Percentiles rank a stretch among this genome's conserved stretches.
Evolutionary conservation across 2,888 invertebrate genomes (phyloP).

Genomic region (Xiphydria camelus): DNA sequence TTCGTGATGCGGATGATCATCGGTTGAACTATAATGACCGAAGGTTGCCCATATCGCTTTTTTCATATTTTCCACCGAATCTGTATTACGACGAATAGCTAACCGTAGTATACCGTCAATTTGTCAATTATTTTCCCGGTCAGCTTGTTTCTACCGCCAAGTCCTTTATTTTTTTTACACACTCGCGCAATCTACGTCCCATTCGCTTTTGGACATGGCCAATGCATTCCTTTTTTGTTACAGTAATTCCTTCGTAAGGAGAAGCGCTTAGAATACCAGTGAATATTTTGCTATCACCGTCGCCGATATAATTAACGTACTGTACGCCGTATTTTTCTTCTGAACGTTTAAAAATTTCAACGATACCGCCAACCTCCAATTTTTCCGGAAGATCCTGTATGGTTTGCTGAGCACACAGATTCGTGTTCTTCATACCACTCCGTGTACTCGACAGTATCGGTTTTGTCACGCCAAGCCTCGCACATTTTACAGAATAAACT

Average conservation of each 20-base stretch:
- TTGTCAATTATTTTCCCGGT: background rate
- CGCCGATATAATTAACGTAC: background rate
- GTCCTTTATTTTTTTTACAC: slow-evolving; percentile 3
- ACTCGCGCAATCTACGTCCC: background rate
- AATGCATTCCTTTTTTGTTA: background rate
- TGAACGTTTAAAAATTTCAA: too few relatives aligned
- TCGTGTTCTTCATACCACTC: slow-evolving; percentile 15
- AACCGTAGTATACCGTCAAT: slow-evolving; percentile 5
- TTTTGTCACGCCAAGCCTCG: slow-evolving; percentile 5
- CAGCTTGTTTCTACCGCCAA: background rate
- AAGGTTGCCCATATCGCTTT: slow-evolving; percentile 2
- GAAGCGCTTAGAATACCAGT: background rate
- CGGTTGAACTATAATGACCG: background rate
- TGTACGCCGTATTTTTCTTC: background rate
- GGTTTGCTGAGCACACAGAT: slow-evolving; percentile 15
- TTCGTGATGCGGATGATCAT: background rate
- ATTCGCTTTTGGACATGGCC: slow-evolving; percentile 5
- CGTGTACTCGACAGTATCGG: slow-evolving; percentile 11
- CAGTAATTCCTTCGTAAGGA: background rate
- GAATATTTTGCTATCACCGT: background rate
- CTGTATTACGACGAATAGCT: background rate
- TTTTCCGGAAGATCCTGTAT: slow-evolving; percentile 11
- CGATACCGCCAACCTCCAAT: slow-evolving; percentile 13
- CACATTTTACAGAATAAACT: slow-evolving; percentile 13
- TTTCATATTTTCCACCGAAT: slow-evolving; percentile 1